Conservation (phyloP, 2,797 vertebrate genomes). For the Pogoniulus pusillus region DNA sequence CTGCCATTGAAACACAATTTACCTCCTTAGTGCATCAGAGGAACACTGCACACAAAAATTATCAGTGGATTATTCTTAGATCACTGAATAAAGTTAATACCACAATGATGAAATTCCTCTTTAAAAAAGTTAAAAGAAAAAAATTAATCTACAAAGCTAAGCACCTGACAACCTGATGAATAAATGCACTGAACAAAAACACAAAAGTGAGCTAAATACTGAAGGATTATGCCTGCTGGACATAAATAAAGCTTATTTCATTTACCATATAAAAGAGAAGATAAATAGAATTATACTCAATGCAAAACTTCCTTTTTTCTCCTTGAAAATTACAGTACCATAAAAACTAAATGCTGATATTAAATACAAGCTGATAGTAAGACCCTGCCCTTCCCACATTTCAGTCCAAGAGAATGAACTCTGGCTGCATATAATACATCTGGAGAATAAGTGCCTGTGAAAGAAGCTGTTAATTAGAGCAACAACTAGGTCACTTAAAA, state of each 20-base stretch:
- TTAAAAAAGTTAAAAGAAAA: not conserved
- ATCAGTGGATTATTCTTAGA: not conserved
- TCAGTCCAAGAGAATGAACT: not conserved
- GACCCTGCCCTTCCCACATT: not conserved
- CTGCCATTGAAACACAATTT: not conserved
- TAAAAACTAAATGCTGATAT: not conserved
- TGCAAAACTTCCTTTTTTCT: not conserved
- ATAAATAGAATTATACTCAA: not conserved
- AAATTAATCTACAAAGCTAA: not conserved
- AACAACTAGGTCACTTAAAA: slow-evolving; percentile 49
- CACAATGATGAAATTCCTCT: not conserved
- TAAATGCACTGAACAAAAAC: not conserved
- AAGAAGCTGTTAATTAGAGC: slow-evolving; percentile 44
- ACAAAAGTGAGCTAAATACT: not conserved
- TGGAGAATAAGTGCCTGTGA: slow-evolving; percentile 19
- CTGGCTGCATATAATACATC: not conserved
- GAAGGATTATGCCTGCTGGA: not conserved
- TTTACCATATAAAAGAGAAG: not conserved
- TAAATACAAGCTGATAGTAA: not conserved
- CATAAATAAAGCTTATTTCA: not conserved
- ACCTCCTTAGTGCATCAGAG: not conserved
- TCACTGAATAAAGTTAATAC: not conserved
- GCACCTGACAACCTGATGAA: not conserved
- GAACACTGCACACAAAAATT: not conserved
- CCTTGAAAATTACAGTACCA: not conserved